phyloP scores from a whole-genome alignment of 2,113 vertebrate species.

The Alouatta palliata region DNA sequence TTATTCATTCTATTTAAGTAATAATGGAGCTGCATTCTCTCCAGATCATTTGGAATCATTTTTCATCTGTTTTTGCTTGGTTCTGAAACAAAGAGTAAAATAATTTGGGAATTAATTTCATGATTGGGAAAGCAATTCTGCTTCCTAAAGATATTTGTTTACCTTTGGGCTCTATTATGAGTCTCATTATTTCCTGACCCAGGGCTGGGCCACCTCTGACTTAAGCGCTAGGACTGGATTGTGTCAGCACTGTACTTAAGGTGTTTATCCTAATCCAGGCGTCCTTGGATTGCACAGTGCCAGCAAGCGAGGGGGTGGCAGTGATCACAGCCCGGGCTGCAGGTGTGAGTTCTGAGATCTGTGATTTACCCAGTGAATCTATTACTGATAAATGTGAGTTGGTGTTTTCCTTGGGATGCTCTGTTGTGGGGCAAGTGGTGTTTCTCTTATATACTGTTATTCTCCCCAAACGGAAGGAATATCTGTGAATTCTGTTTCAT shows the following conservation, averaged over 20 bases:
- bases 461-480: not conserved
- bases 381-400: slow-evolving; percentile 23
- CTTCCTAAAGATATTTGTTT: slow-evolving; percentile 28
- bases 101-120: slow-evolving; percentile 32
- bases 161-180: not conserved
- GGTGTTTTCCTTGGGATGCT: slow-evolving; percentile 36
- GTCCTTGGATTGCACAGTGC: slow-evolving; percentile 61
- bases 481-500: not conserved
- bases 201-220: not conserved
- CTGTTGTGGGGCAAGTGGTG: not conserved
- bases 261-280: slow-evolving; percentile 70
- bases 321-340: not conserved
- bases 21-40: not conserved
- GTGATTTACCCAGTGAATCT: not conserved
- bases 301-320: not conserved
- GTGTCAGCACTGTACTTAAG: slow-evolving; percentile 76
- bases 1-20: slow-evolving; percentile 11
- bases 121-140: not conserved
- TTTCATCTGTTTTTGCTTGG: not conserved
- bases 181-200: slow-evolving; percentile 52
- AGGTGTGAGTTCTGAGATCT: not conserved
- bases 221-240: slow-evolving; percentile 55
- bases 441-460: not conserved
- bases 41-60: not conserved
- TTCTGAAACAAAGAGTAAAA: slow-evolving; percentile 7